phyloP scores from a whole-genome alignment of 2,888 invertebrate genomes.

The Keiferia lycopersicella region DNA sequence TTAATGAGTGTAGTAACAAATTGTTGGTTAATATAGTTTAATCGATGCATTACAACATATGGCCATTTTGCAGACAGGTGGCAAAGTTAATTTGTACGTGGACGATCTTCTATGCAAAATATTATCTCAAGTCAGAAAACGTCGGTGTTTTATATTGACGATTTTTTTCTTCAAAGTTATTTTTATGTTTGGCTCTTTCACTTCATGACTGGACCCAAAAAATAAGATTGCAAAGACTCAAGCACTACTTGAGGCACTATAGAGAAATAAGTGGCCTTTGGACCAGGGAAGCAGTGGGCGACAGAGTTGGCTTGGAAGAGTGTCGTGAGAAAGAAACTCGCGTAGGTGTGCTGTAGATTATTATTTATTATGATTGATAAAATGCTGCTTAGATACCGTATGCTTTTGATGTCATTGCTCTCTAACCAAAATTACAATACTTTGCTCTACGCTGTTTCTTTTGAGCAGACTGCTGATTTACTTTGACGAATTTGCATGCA shows the following conservation, averaged over 20 bases:
- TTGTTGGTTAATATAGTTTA: constrained; percentile 14
- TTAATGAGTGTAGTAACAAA: constrained; percentile 20
- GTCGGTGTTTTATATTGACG: too few species aligned
- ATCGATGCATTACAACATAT: constrained; percentile 12
- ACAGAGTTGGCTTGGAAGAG: neutral
- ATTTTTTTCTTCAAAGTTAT: too few species aligned
- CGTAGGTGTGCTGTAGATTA: constrained; percentile 18
- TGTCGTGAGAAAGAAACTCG: constrained; percentile 22
- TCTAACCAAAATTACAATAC: neutral
- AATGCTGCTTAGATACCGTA: constrained; percentile 8
- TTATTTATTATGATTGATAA: constrained; percentile 20
- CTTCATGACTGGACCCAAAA: neutral
- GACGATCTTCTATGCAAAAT: neutral
- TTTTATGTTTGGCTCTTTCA: neutral
- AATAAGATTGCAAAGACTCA: neutral
- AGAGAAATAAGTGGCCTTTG: neutral
- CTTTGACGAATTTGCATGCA: too few species aligned
- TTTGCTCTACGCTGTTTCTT: too few species aligned
- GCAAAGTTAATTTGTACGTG: neutral
- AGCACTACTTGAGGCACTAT: neutral
- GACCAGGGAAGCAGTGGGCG: constrained; percentile 23
- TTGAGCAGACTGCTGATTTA: too few species aligned
- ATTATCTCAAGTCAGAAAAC: too few species aligned
- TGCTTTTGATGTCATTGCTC: constrained; percentile 6
- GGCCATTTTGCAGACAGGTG: constrained; percentile 13